phyloP scores from a whole-genome alignment of 2,797 vertebrate genomes.

The Esox masquinongy region DNA sequence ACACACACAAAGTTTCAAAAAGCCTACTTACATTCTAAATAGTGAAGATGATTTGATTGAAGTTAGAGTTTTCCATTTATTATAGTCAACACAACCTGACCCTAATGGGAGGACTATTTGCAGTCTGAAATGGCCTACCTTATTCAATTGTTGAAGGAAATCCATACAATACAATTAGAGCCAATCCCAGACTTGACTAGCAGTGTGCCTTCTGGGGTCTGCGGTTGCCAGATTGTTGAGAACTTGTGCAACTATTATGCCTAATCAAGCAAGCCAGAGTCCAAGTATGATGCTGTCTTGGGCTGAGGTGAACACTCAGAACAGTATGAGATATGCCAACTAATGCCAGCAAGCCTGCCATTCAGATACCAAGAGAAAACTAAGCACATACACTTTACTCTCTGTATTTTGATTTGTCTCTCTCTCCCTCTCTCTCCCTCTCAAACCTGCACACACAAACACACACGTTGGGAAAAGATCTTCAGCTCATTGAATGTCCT shows the following conservation, averaged over 20 bases:
- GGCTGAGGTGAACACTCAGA: constrained; percentile 3
- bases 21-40: neutral
- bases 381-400: neutral
- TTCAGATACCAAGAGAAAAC: neutral
- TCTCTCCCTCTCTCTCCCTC: neutral
- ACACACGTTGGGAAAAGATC: neutral
- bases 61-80: neutral
- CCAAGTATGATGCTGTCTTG: neutral
- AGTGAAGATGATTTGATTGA: neutral
- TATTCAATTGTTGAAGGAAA: constrained; percentile 19
- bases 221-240: constrained; percentile 8
- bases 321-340: neutral
- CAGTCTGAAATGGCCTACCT: constrained; percentile 24
- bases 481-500: neutral
- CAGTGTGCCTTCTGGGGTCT: constrained; percentile 10
- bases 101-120: constrained; percentile 15
- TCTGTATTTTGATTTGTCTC: neutral
- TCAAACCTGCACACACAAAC: neutral
- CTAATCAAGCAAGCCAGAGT: constrained; percentile 2
- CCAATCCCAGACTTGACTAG: constrained; percentile 18
- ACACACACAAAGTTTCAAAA: neutral
- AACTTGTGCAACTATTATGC: constrained; percentile 8
- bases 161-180: constrained; percentile 32
- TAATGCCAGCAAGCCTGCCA: neutral
- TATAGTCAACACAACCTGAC: constrained; percentile 16